Percentiles rank a stretch among this genome's conserved stretches.
Conservation (phyloP, 1,140 invertebrate species). For the Globodera rostochiensis region DNA sequence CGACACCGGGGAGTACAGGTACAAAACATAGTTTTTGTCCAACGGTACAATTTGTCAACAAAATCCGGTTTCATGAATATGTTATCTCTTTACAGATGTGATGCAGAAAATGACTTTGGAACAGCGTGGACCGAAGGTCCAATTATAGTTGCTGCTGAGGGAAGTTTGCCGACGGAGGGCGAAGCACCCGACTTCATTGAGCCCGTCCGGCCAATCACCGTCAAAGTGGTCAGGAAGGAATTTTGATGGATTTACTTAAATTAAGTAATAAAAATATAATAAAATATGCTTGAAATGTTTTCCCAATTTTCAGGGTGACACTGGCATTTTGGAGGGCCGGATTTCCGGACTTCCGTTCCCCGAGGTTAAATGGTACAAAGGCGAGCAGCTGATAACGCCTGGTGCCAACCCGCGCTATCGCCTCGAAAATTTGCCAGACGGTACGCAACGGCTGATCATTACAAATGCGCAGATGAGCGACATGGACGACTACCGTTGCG, state of each 20-base stretch:
- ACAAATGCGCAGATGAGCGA: constrained; percentile 69
- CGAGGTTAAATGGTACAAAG: constrained; percentile 80
- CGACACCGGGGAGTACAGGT: constrained; percentile 79
- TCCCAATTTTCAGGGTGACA: constrained; percentile 77
- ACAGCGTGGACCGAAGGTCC: constrained; percentile 64
- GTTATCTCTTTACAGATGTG: constrained; percentile 34
- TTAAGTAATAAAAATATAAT: not conserved
- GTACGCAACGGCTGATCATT: constrained; percentile 77
- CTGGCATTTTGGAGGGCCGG: constrained; percentile 81
- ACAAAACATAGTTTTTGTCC: not conserved
- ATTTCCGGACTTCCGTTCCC: constrained; percentile 89
- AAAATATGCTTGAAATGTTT: constrained; percentile 47
- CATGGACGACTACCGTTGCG: constrained; percentile 47
- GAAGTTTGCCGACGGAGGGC: constrained; percentile 56
- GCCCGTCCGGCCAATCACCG: constrained; percentile 60
- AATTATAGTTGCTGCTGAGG: constrained; percentile 59
- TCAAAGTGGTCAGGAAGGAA: constrained; percentile 62
- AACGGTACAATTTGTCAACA: too few relatives aligned
- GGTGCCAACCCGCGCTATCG: constrained; percentile 61
- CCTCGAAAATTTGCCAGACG: constrained; percentile 75
- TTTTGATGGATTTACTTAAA: constrained; percentile 73
- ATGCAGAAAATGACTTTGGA: constrained; percentile 62
- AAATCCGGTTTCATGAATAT: too few relatives aligned
- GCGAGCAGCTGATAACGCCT: constrained; percentile 69
- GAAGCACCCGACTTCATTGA: constrained; percentile 62